phyloP scores from a whole-genome alignment of 2,113 vertebrate species.

The Zingel zingel region DNA sequence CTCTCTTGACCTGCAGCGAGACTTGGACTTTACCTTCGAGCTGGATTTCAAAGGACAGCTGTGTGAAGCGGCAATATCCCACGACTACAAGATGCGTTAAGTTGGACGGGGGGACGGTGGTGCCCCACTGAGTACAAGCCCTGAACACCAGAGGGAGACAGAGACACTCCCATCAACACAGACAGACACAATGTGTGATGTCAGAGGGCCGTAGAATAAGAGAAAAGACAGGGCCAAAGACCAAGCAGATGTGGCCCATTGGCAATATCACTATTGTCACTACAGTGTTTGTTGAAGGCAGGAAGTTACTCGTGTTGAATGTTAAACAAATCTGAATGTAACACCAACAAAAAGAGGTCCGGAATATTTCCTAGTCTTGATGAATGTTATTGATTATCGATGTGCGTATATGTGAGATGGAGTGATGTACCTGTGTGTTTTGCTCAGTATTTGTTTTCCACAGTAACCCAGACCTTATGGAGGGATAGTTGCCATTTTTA shows the following conservation, averaged over 20 bases:
- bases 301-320: slow-evolving; percentile 59
- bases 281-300: slow-evolving; percentile 28
- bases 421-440: slow-evolving; percentile 54
- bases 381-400: slow-evolving; percentile 67
- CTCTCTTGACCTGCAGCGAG: slow-evolving; percentile 85
- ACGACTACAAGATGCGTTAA: slow-evolving; percentile 99
- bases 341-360: slow-evolving; percentile 46
- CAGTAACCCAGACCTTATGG: neutral
- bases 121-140: slow-evolving; percentile 7
- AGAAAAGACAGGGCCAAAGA: slow-evolving; percentile 26
- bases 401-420: slow-evolving; percentile 51
- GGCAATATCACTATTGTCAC: slow-evolving; percentile 38
- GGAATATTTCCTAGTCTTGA: slow-evolving; percentile 54
- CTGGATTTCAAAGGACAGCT: slow-evolving; percentile 99
- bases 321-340: slow-evolving; percentile 80
- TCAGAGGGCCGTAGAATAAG: neutral
- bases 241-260: slow-evolving; percentile 30
- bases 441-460: slow-evolving; percentile 46
- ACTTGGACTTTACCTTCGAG: slow-evolving; percentile 97
- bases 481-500: slow-evolving; percentile 22
- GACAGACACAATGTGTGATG: slow-evolving; percentile 18
- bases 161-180: slow-evolving; percentile 32
- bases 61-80: slow-evolving; percentile 94
- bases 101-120: slow-evolving; percentile 40
- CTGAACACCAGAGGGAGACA: slow-evolving; percentile 54